Evolutionary conservation across 2,797 vertebrate species (phyloP).

Genomic region (Cuniculus paca): DNA sequence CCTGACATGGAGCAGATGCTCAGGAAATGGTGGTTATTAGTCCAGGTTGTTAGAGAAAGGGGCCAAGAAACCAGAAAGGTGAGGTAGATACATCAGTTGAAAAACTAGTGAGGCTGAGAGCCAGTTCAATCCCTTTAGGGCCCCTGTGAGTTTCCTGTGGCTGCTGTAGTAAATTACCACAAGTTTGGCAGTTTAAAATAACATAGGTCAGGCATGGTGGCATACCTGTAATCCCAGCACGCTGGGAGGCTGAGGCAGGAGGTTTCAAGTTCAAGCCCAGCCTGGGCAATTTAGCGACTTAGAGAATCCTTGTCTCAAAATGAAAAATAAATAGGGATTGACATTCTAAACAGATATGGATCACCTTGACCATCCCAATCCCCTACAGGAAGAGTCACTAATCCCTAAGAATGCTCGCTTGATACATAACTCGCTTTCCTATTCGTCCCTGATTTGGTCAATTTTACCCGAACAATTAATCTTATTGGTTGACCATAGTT

Average conservation of each 20-base stretch:
- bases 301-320: neutral
- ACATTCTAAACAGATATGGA: too few species aligned
- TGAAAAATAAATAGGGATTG: neutral
- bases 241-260: neutral
- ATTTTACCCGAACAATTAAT: too few species aligned
- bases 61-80: neutral
- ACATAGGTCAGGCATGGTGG: neutral
- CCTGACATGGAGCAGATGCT: neutral
- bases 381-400: too few species aligned
- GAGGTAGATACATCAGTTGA: neutral
- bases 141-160: neutral
- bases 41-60: slow-evolving; percentile 44
- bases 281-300: neutral
- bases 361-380: too few species aligned
- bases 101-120: neutral
- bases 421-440: too few species aligned
- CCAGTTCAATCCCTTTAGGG: neutral
- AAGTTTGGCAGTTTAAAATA: neutral
- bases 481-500: too few species aligned
- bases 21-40: neutral
- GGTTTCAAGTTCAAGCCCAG: neutral
- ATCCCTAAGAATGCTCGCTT: too few species aligned
- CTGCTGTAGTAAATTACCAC: neutral
- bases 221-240: neutral
- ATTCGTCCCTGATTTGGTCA: too few species aligned